Percentiles rank a stretch among this genome's conserved stretches.
Conservation (phyloP, 2,797 vertebrate species). For the Spheniscus humboldti region DNA sequence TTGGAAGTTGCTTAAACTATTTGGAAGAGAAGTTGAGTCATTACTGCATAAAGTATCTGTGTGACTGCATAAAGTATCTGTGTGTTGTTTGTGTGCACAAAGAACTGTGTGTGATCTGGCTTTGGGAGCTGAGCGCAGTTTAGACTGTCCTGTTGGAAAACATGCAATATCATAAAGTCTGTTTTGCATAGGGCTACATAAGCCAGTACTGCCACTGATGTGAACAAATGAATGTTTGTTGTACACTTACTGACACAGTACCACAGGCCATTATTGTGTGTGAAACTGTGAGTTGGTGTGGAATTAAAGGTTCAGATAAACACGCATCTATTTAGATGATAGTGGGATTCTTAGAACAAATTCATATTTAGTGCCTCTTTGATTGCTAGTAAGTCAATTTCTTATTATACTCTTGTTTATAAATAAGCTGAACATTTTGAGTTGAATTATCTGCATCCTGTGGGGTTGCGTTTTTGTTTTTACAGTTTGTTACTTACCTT, state of each 20-base stretch:
- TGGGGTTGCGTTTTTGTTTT: neutral
- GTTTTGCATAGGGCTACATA: neutral
- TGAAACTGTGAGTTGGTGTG: neutral
- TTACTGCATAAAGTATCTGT: neutral
- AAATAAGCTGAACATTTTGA: neutral
- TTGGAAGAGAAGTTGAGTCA: neutral
- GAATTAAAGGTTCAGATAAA: slow-evolving; percentile 6
- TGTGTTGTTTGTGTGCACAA: neutral
- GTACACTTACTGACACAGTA: neutral
- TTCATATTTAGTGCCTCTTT: neutral
- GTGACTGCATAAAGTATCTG: neutral
- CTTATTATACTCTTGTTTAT: neutral
- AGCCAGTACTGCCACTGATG: neutral
- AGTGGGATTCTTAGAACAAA: neutral
- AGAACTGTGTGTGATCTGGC: neutral
- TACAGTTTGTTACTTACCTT: neutral
- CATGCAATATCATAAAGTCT: neutral
- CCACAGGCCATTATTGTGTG: neutral
- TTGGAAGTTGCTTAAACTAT: slow-evolving; percentile 32
- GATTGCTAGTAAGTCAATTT: neutral
- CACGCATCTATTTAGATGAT: neutral
- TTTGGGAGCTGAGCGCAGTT: neutral
- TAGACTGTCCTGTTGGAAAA: slow-evolving; percentile 10
- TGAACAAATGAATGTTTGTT: neutral
- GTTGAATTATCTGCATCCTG: neutral